Evolutionary conservation across 2,888 invertebrate genomes (phyloP).

Genomic region (Mesopsocus fuscifrons): DNA sequence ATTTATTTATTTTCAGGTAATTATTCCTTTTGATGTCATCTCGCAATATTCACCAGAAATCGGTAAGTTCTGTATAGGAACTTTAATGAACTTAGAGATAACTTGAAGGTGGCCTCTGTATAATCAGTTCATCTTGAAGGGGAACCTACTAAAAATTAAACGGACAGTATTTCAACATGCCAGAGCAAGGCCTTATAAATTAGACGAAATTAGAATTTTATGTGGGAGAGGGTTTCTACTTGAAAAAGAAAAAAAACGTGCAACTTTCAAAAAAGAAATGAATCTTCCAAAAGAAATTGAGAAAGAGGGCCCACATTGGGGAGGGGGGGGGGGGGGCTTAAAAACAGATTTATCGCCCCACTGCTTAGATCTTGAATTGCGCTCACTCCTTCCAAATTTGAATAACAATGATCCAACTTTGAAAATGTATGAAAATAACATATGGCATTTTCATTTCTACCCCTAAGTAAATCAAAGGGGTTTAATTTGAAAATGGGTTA

Average conservation of each 20-base stretch:
- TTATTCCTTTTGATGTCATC: no score
- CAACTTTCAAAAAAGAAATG: neutral
- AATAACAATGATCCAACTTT: constrained; percentile 8
- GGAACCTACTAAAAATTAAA: no score
- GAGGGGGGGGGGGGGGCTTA: constrained; percentile 4
- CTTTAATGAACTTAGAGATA: no score
- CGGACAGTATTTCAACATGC: neutral
- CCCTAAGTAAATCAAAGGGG: neutral
- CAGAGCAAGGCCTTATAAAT: neutral
- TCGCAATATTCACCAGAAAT: no score
- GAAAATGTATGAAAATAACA: constrained; percentile 4
- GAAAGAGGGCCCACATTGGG: constrained; percentile 6
- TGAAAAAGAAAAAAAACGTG: constrained; percentile 1
- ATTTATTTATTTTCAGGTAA: no score
- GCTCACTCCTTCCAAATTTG: constrained; percentile 6
- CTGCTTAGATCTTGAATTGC: constrained; percentile 10
- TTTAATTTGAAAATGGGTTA: neutral
- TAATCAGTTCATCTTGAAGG: no score
- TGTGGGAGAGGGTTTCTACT: neutral
- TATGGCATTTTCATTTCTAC: neutral
- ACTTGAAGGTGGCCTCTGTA: no score
- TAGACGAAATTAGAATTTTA: neutral
- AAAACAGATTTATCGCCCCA: constrained; percentile 9
- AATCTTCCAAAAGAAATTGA: constrained; percentile 3
- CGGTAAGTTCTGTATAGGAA: no score